Evolutionary conservation across 2,113 vertebrate species (phyloP), one percentile per base, ranked within the genome.

Genomic region (Hippopotamus amphibius): DNA sequence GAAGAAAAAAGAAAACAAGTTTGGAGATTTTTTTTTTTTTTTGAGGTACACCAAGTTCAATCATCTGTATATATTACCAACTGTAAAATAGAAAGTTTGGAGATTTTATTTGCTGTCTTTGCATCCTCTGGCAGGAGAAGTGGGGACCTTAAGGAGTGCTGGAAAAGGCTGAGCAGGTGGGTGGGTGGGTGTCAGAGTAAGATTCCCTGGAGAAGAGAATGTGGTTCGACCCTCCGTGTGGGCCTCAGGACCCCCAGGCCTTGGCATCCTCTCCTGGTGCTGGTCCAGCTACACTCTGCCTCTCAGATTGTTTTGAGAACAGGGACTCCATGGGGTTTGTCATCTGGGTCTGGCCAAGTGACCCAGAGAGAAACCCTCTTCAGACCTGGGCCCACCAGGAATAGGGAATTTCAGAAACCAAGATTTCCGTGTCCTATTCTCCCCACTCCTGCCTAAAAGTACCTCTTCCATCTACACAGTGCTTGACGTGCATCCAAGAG

Each of bases 1-100:
- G 82, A 96, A 87, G 59, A 80, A 94, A 93, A 94, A 90, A 90
- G 95, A 93, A 74, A 65, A 55, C n/a, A 95, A 93, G 80, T 97
- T 96, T 96, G 92, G 84, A 55, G 74, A 80, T 90, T 97, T 96
- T 87, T 61, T 88, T 92, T 76, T 37, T 37, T 37, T 37, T 37
- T 37, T 37, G 37, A 37, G 37, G 37, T 37, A 37, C 37, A 37
- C 37, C 37, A 37, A 37, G 37, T 37, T 37, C 37, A 37, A 37
- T 37, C 37, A 37, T 37, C 37, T 37, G 37, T 37, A 37, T 37
- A 37, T 37, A 37, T 37, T 37, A 37, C 37, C 37, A 37, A 63
- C 81, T 91, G 37, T 37, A 37, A 37, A 37, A 37, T 37, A 37
- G 37, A 37, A 95, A 93, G 80, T 97, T 96, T 96, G 92, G 84